Conservation (phyloP, 2,888 invertebrate species). For the Pachliopta kotzebuea region DNA sequence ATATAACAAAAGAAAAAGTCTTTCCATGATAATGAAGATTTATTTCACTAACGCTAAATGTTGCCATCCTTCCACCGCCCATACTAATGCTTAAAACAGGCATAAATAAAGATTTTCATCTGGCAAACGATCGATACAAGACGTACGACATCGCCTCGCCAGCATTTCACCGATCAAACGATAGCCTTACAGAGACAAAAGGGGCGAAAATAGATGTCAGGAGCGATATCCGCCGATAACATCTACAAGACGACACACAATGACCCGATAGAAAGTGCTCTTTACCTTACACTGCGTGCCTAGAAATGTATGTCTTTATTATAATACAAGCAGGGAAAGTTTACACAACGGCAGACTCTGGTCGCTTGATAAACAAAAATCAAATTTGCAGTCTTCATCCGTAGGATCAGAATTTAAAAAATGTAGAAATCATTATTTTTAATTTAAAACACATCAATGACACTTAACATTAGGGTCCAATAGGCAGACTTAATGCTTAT, state of each 20-base stretch:
- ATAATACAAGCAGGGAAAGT: conserved; percentile 22
- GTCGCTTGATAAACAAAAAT: conserved; percentile 19
- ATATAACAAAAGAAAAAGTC: no score
- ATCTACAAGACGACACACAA: conserved; percentile 49
- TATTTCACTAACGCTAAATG: background rate
- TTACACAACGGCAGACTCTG: conserved; percentile 5
- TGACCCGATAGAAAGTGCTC: conserved; percentile 56
- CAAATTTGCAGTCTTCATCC: conserved; percentile 2
- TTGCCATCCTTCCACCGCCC: background rate
- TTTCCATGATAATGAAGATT: background rate
- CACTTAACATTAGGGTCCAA: no score
- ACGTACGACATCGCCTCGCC: conserved; percentile 37
- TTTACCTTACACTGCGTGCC: conserved; percentile 33
- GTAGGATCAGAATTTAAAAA: no score
- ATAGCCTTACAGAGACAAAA: conserved; percentile 51
- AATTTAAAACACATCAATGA: no score
- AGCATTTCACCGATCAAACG: conserved; percentile 53
- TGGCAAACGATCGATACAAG: conserved; percentile 33
- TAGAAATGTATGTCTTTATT: conserved; percentile 30
- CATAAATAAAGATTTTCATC: conserved; percentile 33
- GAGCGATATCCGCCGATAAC: conserved; percentile 53
- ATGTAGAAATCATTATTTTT: no score
- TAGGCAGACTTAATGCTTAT: no score
- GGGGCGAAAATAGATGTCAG: conserved; percentile 53
- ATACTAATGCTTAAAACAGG: background rate